phyloP scores from a whole-genome alignment of 2,113 vertebrate species.

The Labeo catla region DNA sequence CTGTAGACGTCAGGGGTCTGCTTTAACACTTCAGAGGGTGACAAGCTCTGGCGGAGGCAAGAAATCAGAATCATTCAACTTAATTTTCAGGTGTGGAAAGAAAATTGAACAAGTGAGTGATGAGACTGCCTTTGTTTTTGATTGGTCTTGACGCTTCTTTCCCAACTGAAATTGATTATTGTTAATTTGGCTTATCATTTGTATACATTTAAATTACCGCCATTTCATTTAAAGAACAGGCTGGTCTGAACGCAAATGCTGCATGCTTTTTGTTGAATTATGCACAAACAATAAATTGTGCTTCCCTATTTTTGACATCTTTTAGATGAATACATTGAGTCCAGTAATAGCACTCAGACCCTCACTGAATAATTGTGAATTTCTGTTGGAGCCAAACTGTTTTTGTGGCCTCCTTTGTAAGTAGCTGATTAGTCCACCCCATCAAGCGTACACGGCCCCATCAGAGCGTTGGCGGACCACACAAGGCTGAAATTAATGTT shows the following conservation, averaged over 20 bases:
- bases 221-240: background rate
- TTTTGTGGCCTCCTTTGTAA: no score
- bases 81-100: conserved; percentile 22
- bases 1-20: background rate
- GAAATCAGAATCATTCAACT: conserved; percentile 20
- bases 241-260: background rate
- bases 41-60: background rate
- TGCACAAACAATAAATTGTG: background rate
- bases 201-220: background rate
- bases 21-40: conserved; percentile 1
- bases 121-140: background rate
- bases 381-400: background rate
- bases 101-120: background rate
- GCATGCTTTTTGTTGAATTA: conserved; percentile 14
- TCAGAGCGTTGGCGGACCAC: background rate
- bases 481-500: conserved; percentile 4
- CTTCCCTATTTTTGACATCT: background rate
- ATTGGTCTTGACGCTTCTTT: background rate
- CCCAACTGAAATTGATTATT: background rate
- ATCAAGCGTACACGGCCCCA: background rate
- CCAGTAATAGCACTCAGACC: conserved; percentile 15
- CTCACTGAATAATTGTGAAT: conserved; percentile 11
- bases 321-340: background rate
- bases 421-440: conserved; percentile 16
- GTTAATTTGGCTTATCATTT: background rate